phyloP scores from a whole-genome alignment of 1,140 invertebrate species.

The Neodiprion pinetum region DNA sequence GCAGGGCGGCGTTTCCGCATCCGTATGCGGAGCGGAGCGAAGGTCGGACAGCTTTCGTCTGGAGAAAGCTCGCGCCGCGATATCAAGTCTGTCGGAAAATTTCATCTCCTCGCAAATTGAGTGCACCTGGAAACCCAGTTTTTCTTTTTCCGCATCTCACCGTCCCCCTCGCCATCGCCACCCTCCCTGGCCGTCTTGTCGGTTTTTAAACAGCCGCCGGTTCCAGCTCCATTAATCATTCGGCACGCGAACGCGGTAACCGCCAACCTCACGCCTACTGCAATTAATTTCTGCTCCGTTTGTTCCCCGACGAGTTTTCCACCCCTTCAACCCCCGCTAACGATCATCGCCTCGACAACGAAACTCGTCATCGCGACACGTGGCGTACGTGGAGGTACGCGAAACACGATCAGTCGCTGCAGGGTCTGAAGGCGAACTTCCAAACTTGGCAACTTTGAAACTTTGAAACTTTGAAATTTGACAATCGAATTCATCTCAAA shows the following conservation, averaged over 20 bases:
- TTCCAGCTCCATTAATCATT: neutral
- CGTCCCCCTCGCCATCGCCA: neutral
- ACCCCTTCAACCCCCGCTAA: too few relatives aligned
- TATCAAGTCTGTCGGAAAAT: neutral
- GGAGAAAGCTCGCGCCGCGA: neutral
- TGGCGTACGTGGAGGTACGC: too few relatives aligned
- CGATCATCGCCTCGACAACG: too few relatives aligned
- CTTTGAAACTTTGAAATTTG: too few relatives aligned
- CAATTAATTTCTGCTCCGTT: neutral
- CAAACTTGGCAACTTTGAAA: too few relatives aligned
- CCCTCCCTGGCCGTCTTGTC: neutral
- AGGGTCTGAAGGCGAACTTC: too few relatives aligned
- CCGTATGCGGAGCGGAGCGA: neutral
- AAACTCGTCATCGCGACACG: too few relatives aligned
- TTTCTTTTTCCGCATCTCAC: neutral
- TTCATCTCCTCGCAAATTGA: neutral
- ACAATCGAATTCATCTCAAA: too few relatives aligned
- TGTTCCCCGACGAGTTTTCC: neutral
- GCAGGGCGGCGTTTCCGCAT: too few relatives aligned
- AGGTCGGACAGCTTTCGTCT: neutral
- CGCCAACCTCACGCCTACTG: neutral
- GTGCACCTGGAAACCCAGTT: neutral
- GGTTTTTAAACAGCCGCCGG: neutral
- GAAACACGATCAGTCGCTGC: too few relatives aligned
- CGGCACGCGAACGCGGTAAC: neutral